Conservation (phyloP, 2,113 vertebrate genomes). For the Etheostoma spectabile region DNA sequence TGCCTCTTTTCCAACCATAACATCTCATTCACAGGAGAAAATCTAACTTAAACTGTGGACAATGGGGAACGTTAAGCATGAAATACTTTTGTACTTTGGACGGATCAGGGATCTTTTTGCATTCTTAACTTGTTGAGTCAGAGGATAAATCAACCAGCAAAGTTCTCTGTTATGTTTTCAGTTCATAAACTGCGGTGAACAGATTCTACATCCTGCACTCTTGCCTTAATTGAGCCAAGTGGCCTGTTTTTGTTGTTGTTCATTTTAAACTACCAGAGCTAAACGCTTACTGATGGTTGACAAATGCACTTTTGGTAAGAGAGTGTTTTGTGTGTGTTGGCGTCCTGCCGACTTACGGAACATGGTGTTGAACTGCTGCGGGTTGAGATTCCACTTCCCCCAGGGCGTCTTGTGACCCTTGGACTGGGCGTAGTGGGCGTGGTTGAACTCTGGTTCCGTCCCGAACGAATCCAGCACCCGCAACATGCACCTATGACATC, state of each 20-base stretch:
- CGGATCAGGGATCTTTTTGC: neutral
- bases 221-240: neutral
- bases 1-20: constrained; percentile 18
- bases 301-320: neutral
- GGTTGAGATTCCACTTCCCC: constrained; percentile 99
- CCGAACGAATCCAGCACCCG: constrained; percentile 97
- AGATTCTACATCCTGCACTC: neutral
- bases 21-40: neutral
- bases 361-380: constrained; percentile 99
- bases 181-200: neutral
- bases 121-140: neutral
- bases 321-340: neutral
- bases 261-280: too few species aligned
- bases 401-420: constrained; percentile 99
- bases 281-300: neutral
- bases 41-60: neutral
- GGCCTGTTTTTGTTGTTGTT: neutral
- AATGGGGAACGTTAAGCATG: neutral
- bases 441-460: constrained; percentile 98
- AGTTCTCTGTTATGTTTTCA: neutral
- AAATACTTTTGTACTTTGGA: neutral
- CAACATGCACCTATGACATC: constrained; percentile 92
- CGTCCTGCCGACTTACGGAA: constrained; percentile 90
- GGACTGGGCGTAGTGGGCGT: constrained; percentile 97
- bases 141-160: neutral